Evolutionary conservation across 2,888 invertebrate species (phyloP).

Genomic region (Drosophila colorata): DNA sequence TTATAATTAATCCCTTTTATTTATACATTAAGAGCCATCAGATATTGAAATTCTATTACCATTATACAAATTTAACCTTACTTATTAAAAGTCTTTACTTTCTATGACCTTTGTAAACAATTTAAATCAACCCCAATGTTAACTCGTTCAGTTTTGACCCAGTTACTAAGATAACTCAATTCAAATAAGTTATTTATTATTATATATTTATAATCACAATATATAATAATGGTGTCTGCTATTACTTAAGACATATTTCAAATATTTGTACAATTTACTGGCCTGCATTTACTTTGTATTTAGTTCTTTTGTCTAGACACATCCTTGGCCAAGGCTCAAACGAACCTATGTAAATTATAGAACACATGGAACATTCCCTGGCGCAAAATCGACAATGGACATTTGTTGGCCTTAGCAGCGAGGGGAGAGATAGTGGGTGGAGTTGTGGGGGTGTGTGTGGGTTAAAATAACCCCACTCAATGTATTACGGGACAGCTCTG

Average conservation of each 20-base stretch:
- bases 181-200: not conserved
- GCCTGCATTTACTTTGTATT: conserved; percentile 17
- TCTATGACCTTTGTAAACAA: not conserved
- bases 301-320: conserved; percentile 49
- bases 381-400: conserved; percentile 50
- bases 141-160: too few species aligned
- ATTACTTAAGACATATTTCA: not conserved
- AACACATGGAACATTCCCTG: conserved; percentile 29
- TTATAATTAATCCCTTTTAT: too few species aligned
- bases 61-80: too few species aligned
- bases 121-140: not conserved
- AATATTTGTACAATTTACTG: conserved; percentile 15
- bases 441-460: not conserved
- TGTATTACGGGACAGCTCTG: not conserved
- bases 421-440: not conserved
- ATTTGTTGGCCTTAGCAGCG: conserved; percentile 17
- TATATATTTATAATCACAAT: not conserved
- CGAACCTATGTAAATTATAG: conserved; percentile 32
- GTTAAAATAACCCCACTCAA: not conserved
- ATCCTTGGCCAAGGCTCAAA: conserved; percentile 14
- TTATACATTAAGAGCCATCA: too few species aligned
- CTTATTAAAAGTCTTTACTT: too few species aligned
- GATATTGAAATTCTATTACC: too few species aligned
- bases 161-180: not conserved
- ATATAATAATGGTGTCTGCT: conserved; percentile 3